These are phyloP conservation scores for Cerceris ruficornis DNA, from an alignment of 2,888 invertebrate species.

Conservation along the genomic window DNA sequence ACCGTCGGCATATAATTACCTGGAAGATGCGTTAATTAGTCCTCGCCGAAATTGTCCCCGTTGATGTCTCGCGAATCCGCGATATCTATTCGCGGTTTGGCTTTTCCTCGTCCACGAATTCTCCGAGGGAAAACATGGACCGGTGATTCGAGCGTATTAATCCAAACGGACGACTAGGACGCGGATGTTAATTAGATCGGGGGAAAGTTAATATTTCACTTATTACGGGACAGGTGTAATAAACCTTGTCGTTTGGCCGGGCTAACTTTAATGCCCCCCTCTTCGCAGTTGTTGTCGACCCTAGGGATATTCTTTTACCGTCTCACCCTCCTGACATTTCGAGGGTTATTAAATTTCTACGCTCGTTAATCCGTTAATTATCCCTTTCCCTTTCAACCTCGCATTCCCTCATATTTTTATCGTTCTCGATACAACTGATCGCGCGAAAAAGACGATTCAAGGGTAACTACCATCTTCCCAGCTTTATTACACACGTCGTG, in stretches of 20 bases:
- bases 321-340: neutral
- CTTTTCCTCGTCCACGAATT: constrained; percentile 7
- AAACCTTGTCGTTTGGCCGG: neutral
- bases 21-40: constrained; percentile 39
- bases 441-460: too few relatives aligned
- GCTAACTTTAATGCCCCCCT: constrained; percentile 14
- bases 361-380: neutral
- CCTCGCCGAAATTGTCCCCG: constrained; percentile 25
- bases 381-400: neutral
- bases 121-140: constrained; percentile 6
- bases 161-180: constrained; percentile 12
- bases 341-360: neutral
- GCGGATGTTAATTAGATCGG: constrained; percentile 39
- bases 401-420: too few relatives aligned
- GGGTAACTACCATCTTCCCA: too few relatives aligned
- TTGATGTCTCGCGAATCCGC: constrained; percentile 23
- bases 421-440: too few relatives aligned
- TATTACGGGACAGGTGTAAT: constrained; percentile 5
- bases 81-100: constrained; percentile 21
- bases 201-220: constrained; percentile 23
- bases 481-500: too few relatives aligned
- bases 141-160: constrained; percentile 20
- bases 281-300: neutral
- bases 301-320: neutral
- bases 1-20: constrained; percentile 41